Evolutionary conservation across 2,888 invertebrate species (phyloP).

Genomic region (Nephrotoma flavescens): DNA sequence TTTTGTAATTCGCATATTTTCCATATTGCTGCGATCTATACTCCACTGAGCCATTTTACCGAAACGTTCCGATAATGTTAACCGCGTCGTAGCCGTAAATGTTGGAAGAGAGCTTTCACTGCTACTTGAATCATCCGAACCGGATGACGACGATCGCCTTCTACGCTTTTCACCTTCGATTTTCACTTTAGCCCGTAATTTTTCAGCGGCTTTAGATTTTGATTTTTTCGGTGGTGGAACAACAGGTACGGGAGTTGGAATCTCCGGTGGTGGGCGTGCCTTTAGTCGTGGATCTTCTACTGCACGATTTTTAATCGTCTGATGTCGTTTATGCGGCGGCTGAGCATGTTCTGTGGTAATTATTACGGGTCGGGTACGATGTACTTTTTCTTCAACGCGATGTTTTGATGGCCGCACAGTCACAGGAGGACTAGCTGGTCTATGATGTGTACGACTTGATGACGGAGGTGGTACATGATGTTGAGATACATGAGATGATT

Average conservation of each 20-base stretch:
- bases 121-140: conserved; percentile 46
- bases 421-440: conserved; percentile 23
- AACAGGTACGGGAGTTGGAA: conserved; percentile 32
- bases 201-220: conserved; percentile 32
- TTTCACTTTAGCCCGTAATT: conserved; percentile 29
- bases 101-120: conserved; percentile 39
- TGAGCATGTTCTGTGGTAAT: neutral
- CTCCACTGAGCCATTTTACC: conserved; percentile 90
- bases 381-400: conserved; percentile 25
- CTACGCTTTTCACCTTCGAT: conserved; percentile 34
- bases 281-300: conserved; percentile 42
- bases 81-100: conserved; percentile 42
- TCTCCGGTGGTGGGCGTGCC: conserved; percentile 36
- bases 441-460: conserved; percentile 13
- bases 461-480: conserved; percentile 4
- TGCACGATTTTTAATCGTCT: conserved; percentile 19
- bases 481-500: neutral
- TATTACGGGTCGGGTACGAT: neutral
- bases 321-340: neutral
- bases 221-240: conserved; percentile 26
- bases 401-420: conserved; percentile 14
- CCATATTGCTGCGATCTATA: conserved; percentile 65
- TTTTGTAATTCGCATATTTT: conserved; percentile 75
- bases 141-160: conserved; percentile 38
- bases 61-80: conserved; percentile 75